Conservation (phyloP, 2,888 invertebrate species). For the Eupithecia centaureata region DNA sequence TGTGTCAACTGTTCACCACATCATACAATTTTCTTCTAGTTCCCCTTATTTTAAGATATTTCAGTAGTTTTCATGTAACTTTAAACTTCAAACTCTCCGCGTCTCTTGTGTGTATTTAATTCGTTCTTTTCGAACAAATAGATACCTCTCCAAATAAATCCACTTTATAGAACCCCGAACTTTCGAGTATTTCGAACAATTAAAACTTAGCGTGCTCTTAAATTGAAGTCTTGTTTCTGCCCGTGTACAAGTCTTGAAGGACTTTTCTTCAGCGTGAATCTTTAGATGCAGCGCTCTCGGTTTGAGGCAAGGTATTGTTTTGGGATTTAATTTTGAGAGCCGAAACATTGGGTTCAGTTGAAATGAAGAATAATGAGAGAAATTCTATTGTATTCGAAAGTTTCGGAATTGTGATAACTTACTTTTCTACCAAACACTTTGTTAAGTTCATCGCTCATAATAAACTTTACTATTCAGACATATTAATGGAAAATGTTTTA, state of each 20-base stretch:
- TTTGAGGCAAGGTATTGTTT: not conserved
- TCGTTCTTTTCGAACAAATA: not conserved
- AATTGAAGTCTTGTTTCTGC: slow-evolving; percentile 19
- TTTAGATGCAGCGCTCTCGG: not conserved
- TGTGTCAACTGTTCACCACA: too few relatives aligned
- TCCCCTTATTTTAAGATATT: not conserved
- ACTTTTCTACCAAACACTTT: too few relatives aligned
- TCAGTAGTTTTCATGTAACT: not conserved
- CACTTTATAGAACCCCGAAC: slow-evolving; percentile 6
- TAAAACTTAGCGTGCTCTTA: slow-evolving; percentile 20
- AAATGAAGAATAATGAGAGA: not conserved
- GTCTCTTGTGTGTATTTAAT: not conserved
- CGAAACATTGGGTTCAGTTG: not conserved
- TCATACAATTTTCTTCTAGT: not conserved
- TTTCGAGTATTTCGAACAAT: slow-evolving; percentile 20
- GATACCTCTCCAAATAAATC: slow-evolving; percentile 3
- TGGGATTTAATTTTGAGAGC: not conserved
- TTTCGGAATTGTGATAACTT: too few relatives aligned
- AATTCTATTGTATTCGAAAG: not conserved
- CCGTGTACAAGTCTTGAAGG: slow-evolving; percentile 5
- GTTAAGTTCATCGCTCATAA: too few relatives aligned
- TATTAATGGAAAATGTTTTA: too few relatives aligned
- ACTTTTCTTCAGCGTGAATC: not conserved
- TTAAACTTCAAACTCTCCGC: not conserved
- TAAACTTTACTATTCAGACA: too few relatives aligned